A percentile compares a stretch with the other conserved stretches of the same genome.
Conservation (phyloP, 2,113 vertebrate species). For the Sakesphorus luctuosus region DNA sequence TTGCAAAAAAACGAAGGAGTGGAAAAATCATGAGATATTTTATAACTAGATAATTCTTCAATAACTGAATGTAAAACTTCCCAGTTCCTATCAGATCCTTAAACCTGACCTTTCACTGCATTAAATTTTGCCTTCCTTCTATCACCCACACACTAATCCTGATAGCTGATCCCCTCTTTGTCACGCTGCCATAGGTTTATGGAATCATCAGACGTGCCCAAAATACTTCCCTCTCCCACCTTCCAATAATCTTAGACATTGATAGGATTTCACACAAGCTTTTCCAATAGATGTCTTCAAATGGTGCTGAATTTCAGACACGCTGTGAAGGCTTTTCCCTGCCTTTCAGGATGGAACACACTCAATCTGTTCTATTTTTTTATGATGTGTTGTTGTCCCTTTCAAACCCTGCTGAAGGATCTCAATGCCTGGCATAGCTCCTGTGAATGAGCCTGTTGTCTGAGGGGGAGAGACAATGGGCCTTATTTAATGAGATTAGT, state of each 20-base stretch:
- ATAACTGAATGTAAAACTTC: background rate
- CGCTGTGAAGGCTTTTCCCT: conserved; percentile 21
- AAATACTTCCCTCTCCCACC: background rate
- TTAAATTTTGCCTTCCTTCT: background rate
- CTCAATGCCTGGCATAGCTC: conserved; percentile 14
- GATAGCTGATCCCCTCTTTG: background rate
- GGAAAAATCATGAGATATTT: background rate
- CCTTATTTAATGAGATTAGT: conserved; percentile 77
- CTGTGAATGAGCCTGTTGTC: conserved; percentile 75
- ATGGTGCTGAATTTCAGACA: background rate
- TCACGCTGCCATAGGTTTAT: conserved; percentile 19
- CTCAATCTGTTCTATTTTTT: conserved; percentile 46
- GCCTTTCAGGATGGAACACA: conserved; percentile 42
- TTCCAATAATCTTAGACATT: background rate
- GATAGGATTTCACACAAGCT: conserved; percentile 43
- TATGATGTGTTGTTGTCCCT: conserved; percentile 30
- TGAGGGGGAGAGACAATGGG: conserved; percentile 62
- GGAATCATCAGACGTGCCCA: background rate
- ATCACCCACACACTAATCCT: background rate
- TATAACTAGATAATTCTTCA: background rate
- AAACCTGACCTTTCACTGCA: background rate
- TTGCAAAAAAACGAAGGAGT: background rate
- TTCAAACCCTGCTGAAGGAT: conserved; percentile 59
- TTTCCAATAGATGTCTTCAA: conserved; percentile 31
- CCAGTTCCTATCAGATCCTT: background rate